Evolutionary conservation across 1,140 invertebrate genomes (phyloP).

Genomic region (Anadara kagoshimensis): DNA sequence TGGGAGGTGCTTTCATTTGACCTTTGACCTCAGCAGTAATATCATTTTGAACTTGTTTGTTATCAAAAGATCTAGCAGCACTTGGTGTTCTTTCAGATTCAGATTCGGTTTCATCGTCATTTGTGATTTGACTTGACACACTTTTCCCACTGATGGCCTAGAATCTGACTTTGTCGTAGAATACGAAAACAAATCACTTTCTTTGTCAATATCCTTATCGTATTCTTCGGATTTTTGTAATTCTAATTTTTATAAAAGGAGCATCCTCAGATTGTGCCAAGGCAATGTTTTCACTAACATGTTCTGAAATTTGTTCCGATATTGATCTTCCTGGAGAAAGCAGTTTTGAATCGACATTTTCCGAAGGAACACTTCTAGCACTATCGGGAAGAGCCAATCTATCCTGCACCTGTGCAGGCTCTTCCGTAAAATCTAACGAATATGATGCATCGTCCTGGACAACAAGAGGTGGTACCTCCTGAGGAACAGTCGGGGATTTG

Average conservation of each 20-base stretch:
- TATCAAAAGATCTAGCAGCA: slow-evolving; percentile 4
- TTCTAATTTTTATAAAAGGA: slow-evolving; percentile 34
- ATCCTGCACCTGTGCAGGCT: slow-evolving; percentile 28
- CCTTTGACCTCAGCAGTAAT: background rate
- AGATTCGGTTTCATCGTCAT: slow-evolving; percentile 22
- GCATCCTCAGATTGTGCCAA: slow-evolving; percentile 9
- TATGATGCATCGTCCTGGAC: slow-evolving; percentile 44
- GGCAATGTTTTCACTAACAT: slow-evolving; percentile 30
- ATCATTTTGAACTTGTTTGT: slow-evolving; percentile 21
- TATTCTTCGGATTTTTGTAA: slow-evolving; percentile 21
- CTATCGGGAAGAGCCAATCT: slow-evolving; percentile 31
- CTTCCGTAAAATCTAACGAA: slow-evolving; percentile 50
- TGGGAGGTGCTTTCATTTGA: background rate
- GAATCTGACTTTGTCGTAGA: slow-evolving; percentile 44
- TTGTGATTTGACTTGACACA: slow-evolving; percentile 22
- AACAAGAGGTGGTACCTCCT: background rate
- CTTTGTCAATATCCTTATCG: slow-evolving; percentile 44
- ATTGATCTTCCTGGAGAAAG: slow-evolving; percentile 14
- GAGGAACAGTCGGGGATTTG: slow-evolving; percentile 17
- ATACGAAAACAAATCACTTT: slow-evolving; percentile 42
- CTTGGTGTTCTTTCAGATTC: slow-evolving; percentile 35
- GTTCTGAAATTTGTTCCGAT: slow-evolving; percentile 27
- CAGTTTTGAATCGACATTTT: slow-evolving; percentile 5
- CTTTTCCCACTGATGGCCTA: slow-evolving; percentile 54
- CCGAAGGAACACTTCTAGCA: slow-evolving; percentile 2